phyloP scores from a whole-genome alignment of 2,797 vertebrate species.

The Fratercula arctica region DNA sequence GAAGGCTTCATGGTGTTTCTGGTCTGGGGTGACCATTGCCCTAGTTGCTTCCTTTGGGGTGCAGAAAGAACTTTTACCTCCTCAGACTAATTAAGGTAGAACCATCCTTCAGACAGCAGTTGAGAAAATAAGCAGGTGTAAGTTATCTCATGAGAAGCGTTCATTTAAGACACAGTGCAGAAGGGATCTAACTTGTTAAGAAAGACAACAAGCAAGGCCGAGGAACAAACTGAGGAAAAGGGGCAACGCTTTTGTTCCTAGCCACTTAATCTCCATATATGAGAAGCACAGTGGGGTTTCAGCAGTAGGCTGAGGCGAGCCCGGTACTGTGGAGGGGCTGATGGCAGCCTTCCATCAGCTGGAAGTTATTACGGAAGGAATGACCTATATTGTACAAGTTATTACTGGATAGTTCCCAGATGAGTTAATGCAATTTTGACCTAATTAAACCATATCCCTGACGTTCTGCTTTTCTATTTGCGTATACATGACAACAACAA shows the following conservation, averaged over 20 bases:
- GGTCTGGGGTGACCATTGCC: neutral
- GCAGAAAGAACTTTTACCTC: neutral
- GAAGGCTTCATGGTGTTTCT: neutral
- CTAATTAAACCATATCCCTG: neutral
- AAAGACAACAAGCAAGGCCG: neutral
- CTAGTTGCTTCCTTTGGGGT: neutral
- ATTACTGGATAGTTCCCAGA: slow-evolving; percentile 12
- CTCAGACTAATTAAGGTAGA: neutral
- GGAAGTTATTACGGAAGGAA: neutral
- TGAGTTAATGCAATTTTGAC: neutral
- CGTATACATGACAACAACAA: neutral
- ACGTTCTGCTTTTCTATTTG: neutral
- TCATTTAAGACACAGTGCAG: neutral
- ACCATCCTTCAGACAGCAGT: neutral
- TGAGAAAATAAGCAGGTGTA: neutral
- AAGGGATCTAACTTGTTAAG: neutral
- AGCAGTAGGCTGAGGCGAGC: neutral
- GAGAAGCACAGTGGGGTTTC: neutral
- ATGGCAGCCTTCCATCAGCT: neutral
- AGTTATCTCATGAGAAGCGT: neutral
- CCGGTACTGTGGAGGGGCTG: neutral
- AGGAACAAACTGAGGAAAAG: neutral
- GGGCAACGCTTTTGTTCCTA: neutral
- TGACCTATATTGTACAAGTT: neutral
- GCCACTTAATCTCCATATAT: neutral